These are phyloP conservation scores for Alloscopus bannaensis DNA, from an alignment of 2,888 invertebrate genomes.

Conservation along the genomic window DNA sequence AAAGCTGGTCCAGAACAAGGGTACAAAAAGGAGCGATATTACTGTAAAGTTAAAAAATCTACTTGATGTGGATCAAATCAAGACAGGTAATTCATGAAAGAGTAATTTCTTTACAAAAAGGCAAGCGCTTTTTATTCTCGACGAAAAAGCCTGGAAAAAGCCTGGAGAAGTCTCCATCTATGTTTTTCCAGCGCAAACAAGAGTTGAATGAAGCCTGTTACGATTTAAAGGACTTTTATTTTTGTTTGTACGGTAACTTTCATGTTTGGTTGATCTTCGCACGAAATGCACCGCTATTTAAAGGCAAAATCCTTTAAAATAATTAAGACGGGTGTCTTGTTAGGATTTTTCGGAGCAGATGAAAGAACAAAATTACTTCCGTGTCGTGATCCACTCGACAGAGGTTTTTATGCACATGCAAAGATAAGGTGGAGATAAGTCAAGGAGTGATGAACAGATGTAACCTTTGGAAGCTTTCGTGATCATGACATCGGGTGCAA, in stretches of 20 bases:
- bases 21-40: background rate
- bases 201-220: too few relatives aligned
- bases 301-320: background rate
- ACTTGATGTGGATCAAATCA: background rate
- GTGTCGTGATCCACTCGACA: background rate
- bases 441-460: conserved; percentile 4
- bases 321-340: background rate
- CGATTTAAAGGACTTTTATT: too few relatives aligned
- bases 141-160: background rate
- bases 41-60: background rate
- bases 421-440: background rate
- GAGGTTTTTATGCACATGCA: conserved; percentile 26
- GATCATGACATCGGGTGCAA: conserved; percentile 8
- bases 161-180: conserved; percentile 49
- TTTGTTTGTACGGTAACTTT: too few relatives aligned
- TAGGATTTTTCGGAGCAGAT: conserved; percentile 6
- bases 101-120: background rate
- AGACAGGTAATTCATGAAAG: conserved; percentile 7
- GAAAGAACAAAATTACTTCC: conserved; percentile 6
- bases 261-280: background rate
- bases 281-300: conserved; percentile 2
- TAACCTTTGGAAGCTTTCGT: background rate
- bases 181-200: background rate
- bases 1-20: background rate
- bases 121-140: background rate